phyloP scores from a whole-genome alignment of 2,888 invertebrate species.

The Temnothorax rugatulus region DNA sequence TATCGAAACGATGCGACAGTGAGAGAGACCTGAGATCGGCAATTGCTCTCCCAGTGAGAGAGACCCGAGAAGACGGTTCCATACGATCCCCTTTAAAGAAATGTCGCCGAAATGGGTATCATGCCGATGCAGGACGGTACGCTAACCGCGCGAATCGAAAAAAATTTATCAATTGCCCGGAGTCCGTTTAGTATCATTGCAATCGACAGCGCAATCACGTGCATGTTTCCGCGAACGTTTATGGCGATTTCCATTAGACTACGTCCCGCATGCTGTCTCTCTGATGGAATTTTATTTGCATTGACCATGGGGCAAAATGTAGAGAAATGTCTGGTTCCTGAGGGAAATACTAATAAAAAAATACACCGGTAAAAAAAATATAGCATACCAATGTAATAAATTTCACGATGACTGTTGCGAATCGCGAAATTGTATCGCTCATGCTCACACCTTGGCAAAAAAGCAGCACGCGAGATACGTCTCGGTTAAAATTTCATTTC shows the following conservation, averaged over 20 bases:
- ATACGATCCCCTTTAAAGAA: constrained; percentile 69
- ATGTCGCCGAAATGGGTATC: constrained; percentile 50
- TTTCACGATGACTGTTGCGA: not conserved
- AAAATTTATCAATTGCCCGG: constrained; percentile 55
- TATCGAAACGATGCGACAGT: constrained; percentile 58
- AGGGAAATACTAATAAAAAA: constrained; percentile 14
- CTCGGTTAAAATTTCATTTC: constrained; percentile 35
- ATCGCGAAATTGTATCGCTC: not conserved
- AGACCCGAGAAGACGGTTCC: not conserved
- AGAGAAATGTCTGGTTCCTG: not conserved
- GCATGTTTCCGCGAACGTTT: not conserved
- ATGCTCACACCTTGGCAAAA: no score
- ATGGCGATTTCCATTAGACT: constrained; percentile 18
- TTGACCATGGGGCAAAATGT: not conserved
- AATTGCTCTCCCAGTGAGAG: constrained; percentile 44
- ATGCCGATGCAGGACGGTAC: constrained; percentile 45
- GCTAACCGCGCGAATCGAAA: constrained; percentile 60
- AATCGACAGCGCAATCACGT: constrained; percentile 21
- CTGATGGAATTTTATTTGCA: constrained; percentile 57
- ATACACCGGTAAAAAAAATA: not conserved
- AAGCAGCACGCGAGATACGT: not conserved
- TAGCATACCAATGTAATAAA: not conserved
- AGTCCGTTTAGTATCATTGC: constrained; percentile 23
- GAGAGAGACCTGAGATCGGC: constrained; percentile 46
- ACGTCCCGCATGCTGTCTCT: constrained; percentile 35